Base-by-base conservation (phyloP, 2,113 vertebrate genomes). In the Mixornis gularis region DNA sequence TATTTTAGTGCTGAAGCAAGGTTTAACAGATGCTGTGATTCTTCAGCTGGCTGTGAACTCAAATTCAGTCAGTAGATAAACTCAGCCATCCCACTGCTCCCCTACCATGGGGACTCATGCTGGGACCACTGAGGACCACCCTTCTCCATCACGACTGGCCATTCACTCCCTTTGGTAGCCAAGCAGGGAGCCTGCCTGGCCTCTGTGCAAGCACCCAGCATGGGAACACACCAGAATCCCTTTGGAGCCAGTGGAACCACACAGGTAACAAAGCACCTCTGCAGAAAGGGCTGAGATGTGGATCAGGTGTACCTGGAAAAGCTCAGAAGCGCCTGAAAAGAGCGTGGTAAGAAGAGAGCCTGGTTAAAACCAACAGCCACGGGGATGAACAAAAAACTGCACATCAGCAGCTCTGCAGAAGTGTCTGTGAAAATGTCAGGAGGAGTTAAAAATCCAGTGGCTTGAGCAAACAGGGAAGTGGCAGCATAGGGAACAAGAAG, bases 71-170 rank as follows among this genome's bases (percentile, higher is more conserved):
- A 85, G 56, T 0, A 26, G 24, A 9, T 40, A 44, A 78, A 62
- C 17, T 62, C 51, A 52, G 46, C 32, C 41, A 62, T 6, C 7
- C 12, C 60, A n/a, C 30, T 55, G 30, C n/a, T 48, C 51, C 44
- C 52, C 53, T 66, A 85, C 52, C 22, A 46, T 0, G 0, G 40
- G 7, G 22, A 49, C 17, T 49, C 0, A 0, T 34, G 12, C 17
- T 71, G 14, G 46, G 13, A 24, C 13, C 3, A 2, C 5, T 0
- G 10, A 7, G 34, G 6, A 10, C 29, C 52, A 59, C 20, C 46
- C 15, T 69, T 32, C 29, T 26, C 51, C 6, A 2, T 19, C 30
- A n/a, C 18, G 49, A 58, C 53, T 49, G 30, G 73, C 24, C 41
- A 43, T 29, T 53, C 4, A 0, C 22, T 44, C 48, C 68, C 46